Percentiles rank a stretch among this genome's conserved stretches.
These are phyloP conservation scores for Eurystomus glaucurus DNA, from an alignment of 2,797 vertebrate species.

Conservation along the genomic window DNA sequence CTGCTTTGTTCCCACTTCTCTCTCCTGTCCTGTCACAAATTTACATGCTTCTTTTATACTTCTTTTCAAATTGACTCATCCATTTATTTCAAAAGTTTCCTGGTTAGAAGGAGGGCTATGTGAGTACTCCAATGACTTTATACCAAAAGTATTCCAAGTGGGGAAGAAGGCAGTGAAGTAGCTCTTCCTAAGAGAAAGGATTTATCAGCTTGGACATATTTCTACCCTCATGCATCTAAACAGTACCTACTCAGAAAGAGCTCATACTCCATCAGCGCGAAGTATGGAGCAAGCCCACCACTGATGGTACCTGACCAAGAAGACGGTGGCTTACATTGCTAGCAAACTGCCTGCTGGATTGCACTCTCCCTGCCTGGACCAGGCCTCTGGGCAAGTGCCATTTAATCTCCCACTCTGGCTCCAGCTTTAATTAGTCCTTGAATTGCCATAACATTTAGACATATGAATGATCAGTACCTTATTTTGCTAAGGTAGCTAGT, in stretches of 20 bases:
- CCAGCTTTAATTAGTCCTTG: neutral
- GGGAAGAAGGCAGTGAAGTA: neutral
- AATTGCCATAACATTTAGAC: neutral
- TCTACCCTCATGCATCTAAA: neutral
- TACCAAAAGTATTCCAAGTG: neutral
- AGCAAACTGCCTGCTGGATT: neutral
- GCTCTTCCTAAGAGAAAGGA: neutral
- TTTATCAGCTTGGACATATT: neutral
- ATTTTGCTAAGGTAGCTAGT: neutral
- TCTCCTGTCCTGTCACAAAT: neutral
- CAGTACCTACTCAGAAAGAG: neutral
- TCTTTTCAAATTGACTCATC: neutral
- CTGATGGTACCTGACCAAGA: neutral
- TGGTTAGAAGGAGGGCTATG: neutral
- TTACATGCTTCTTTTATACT: neutral
- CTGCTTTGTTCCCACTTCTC: neutral
- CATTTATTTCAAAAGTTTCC: neutral
- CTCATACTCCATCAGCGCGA: neutral
- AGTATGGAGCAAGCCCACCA: rapidly evolving
- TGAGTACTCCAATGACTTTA: neutral
- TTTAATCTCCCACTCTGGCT: rapidly evolving
- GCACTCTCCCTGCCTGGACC: neutral
- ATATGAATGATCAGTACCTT: neutral
- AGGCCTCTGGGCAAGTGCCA: neutral
- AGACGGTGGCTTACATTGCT: rapidly evolving